Evolutionary conservation across 2,888 invertebrate genomes (phyloP), one percentile per base, ranked within the genome.

Genomic region (Flexamia atlantica): DNA sequence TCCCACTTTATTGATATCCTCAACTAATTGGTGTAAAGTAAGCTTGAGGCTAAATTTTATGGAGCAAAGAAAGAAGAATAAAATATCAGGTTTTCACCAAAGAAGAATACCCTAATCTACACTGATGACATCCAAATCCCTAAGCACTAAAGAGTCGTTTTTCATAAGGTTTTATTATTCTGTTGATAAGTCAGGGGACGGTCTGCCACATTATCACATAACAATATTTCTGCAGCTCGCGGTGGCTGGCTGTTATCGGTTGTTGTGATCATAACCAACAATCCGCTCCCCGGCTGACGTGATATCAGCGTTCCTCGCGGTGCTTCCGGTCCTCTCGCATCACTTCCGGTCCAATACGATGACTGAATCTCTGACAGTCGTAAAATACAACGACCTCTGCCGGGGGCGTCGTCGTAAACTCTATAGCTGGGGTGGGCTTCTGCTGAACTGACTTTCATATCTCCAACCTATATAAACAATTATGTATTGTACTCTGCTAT

Each of bases 251-350:
- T 20, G 23, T 53, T 23, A 23, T 53, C 23, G 20, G 2, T 23
- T 53, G 53, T 23, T 53, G 20, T 53, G 20, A 23, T 53, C 53
- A 53, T 64, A 28, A 64, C 64, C 64, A 28, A 64, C 64, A 28
- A 64, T 64, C 64, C 64, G 20, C 53, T 53, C 53, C 64, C 64
- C 64, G 30, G 30, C 64, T 64, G 64, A 64, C 30, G 64, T 64
- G 14, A 28, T 30, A 64, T 28, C 64, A 5, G 9, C 64, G 64
- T 30, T 64, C 64, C 28, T 30, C 28, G 10, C 30, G 64, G 28
- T 30, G 30, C 64, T 64, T 64, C 64, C 64, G 64, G 64, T 28
- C 28, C 64, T 64, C 64, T 14, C 28, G 30, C 64, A 64, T 64
- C 64, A 64, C 64, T 64, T 64, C 64, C 64, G 64, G 64, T 64